phyloP scores from a whole-genome alignment of 2,113 vertebrate species.

The Saguinus imperator region DNA sequence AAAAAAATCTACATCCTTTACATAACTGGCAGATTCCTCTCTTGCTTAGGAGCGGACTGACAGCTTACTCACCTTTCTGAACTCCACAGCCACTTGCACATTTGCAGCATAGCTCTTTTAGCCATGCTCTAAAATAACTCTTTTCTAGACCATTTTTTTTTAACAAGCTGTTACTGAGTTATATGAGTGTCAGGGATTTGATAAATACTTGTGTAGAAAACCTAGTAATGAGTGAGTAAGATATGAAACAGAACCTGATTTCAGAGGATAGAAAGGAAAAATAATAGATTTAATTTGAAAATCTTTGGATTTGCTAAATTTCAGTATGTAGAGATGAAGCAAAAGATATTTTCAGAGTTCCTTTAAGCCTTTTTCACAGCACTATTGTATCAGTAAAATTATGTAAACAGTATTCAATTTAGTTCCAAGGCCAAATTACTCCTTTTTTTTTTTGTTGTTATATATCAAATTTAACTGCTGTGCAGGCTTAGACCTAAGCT shows the following conservation, averaged over 20 bases:
- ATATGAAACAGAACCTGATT: fast-evolving
- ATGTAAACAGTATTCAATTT: background rate
- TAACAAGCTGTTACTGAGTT: slow-evolving; percentile 28
- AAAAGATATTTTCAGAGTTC: background rate
- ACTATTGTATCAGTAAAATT: background rate
- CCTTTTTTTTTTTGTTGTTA: background rate
- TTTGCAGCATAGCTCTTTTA: slow-evolving; percentile 16
- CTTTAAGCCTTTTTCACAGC: background rate
- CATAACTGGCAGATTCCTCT: slow-evolving; percentile 28
- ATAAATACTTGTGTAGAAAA: background rate
- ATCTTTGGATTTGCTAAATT: background rate
- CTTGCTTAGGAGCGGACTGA: slow-evolving; percentile 29
- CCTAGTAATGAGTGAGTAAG: background rate
- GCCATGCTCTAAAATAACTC: slow-evolving; percentile 11
- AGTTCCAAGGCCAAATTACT: background rate
- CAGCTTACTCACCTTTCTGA: background rate
- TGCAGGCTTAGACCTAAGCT: background rate
- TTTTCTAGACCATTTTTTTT: background rate
- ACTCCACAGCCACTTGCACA: background rate
- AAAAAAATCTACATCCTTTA: background rate
- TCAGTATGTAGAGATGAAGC: background rate
- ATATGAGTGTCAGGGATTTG: background rate
- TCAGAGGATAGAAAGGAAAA: background rate
- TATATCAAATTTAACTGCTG: background rate
- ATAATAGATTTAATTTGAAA: background rate